Base-by-base conservation (phyloP, 2,888 invertebrate genomes). In the Drosophila pseudotalamancana region DNA sequence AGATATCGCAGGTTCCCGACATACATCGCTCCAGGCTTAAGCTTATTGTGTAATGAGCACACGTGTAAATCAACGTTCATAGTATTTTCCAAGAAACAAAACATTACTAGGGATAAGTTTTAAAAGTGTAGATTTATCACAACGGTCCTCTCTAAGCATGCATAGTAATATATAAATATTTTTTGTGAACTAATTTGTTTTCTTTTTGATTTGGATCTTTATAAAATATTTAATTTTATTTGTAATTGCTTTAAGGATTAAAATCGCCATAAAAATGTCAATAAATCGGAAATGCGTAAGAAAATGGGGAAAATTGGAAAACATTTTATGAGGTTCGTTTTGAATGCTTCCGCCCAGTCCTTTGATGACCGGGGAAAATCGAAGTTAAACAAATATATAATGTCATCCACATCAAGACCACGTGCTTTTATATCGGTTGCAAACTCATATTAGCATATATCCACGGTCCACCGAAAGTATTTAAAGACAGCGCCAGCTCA, bases 401-500 rank as follows among this genome's bases (percentile, higher is more conserved):
- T 97, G 88, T 98, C 98, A 90, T 97, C 97, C 81, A 98, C 97
- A 94, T 98, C 97, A 90, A 98, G 93, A 88, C 98, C 98, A 88
- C 98, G 94, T 34, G 98, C 98, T 72, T 98, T 98, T 88, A 99
- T 98, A 93, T 99, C 99, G 1, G 99, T 99, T 80, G 99, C 99
- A 91, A 98, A 98, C 91, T 97, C 97, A 91, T 94, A n/a, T 93
- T 63, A 98, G 93, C 50, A 97, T 97, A 93, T 96, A 96, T 92
- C 98, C 98, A 88, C 98, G 94, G 91, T 98, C 98, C 90, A 96
- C 97, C 97, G 90, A 96, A 96, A 43, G 95, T 93, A 80, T 96
- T 94, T 88, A 98, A 96, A 84, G 94, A 94, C 70, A 95, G 93
- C 5, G 96, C 95, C 56, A 98, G 93, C 78, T 96, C 96, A 91